Conservation (phyloP, 2,888 invertebrate species). For the Meloe dianella region DNA sequence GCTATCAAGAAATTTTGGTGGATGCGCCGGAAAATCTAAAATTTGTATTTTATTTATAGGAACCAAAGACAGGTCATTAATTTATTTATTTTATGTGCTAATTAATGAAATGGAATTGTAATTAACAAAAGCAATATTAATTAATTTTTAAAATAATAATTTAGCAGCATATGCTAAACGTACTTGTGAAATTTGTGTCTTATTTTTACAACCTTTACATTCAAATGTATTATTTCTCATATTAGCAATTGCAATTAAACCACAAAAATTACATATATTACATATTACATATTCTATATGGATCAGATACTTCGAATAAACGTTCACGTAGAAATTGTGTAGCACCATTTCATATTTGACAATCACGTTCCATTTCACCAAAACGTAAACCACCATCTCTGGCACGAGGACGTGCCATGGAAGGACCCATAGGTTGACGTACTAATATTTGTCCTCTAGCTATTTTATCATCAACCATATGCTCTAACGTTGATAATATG, state of each 20-base stretch:
- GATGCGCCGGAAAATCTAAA: too few species aligned
- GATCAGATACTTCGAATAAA: constrained; percentile 98
- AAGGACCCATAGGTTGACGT: constrained; percentile 98
- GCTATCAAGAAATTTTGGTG: too few species aligned
- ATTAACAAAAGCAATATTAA: constrained; percentile 84
- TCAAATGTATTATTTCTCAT: constrained; percentile 98
- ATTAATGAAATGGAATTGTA: too few species aligned
- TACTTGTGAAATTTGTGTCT: constrained; percentile 97
- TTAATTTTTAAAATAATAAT: constrained; percentile 96
- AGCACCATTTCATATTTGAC: constrained; percentile 99
- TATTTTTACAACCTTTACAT: constrained; percentile 98
- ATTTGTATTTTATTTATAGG: too few species aligned
- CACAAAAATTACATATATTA: constrained; percentile 98
- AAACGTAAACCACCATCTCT: constrained; percentile 99
- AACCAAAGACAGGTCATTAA: too few species aligned
- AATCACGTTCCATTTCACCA: constrained; percentile 99
- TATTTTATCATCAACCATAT: constrained; percentile 99
- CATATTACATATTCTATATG: constrained; percentile 97
- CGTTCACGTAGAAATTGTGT: constrained; percentile 95
- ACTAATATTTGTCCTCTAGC: constrained; percentile 98
- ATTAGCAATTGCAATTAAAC: constrained; percentile 97
- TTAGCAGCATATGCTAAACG: constrained; percentile 98
- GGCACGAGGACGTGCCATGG: too few species aligned
- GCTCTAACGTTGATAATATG: constrained; percentile 95
- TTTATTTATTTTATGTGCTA: too few species aligned